Percentiles rank a stretch among this genome's conserved stretches.
Conservation (phyloP, 2,797 vertebrate species). For the Micrastur ruficollis region DNA sequence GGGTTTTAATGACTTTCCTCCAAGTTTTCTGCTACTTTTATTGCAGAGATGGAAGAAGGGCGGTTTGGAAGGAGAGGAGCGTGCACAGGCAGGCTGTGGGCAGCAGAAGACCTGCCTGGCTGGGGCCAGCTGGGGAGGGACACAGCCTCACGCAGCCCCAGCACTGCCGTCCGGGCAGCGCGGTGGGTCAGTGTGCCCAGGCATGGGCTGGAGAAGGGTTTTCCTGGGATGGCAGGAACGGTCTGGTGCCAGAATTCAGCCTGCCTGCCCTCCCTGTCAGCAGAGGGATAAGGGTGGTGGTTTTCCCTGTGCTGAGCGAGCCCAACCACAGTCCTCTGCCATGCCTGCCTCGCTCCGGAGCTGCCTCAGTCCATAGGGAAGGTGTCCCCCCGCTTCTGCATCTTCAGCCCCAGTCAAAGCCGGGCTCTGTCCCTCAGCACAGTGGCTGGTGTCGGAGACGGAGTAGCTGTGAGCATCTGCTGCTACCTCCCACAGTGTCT, state of each 20-base stretch:
- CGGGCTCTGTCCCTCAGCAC: too few species aligned
- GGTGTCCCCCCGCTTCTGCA: rapidly evolving
- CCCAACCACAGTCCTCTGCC: too few species aligned
- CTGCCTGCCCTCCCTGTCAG: background rate
- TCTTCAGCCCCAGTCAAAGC: background rate
- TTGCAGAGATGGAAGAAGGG: background rate
- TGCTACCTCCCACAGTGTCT: background rate
- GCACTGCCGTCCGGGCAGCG: background rate
- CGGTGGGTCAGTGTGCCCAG: rapidly evolving
- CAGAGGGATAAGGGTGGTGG: background rate
- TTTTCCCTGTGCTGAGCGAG: background rate
- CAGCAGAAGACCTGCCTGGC: background rate
- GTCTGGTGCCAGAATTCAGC: background rate
- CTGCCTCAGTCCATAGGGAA: background rate
- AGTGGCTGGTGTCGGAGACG: background rate
- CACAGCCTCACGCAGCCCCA: background rate
- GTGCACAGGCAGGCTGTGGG: background rate
- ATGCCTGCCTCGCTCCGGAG: too few species aligned
- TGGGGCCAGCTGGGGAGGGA: rapidly evolving
- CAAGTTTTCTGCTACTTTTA: background rate
- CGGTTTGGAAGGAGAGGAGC: background rate
- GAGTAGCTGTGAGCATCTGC: background rate
- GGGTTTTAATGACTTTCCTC: conserved; percentile 21
- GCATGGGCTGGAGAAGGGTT: background rate
- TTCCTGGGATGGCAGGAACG: background rate